These are phyloP conservation scores for Chalcosyrphus nemorum DNA, from an alignment of 2,888 invertebrate species.

Conservation along the genomic window DNA sequence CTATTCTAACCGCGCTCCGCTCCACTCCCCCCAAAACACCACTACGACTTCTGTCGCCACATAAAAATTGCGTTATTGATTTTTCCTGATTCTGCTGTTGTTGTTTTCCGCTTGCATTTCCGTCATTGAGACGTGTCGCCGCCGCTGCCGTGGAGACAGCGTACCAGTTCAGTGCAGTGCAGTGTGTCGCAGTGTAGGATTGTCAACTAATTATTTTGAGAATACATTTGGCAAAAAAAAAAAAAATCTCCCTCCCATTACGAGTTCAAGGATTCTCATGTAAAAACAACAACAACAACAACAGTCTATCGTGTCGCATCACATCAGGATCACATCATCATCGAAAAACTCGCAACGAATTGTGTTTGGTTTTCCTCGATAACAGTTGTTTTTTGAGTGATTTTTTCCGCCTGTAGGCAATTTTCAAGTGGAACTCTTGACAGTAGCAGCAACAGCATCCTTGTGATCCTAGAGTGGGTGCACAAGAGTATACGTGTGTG, in stretches of 20 bases:
- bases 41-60: constrained; percentile 9
- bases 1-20: constrained; percentile 14
- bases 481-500: constrained; percentile 1
- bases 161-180: background rate
- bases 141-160: constrained; percentile 21
- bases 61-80: constrained; percentile 70
- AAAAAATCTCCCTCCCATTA: background rate
- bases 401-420: constrained; percentile 58
- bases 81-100: constrained; percentile 66
- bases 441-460: constrained; percentile 65
- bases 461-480: constrained; percentile 54
- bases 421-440: constrained; percentile 75
- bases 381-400: constrained; percentile 41
- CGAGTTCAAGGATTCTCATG: constrained; percentile 64
- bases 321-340: constrained; percentile 33
- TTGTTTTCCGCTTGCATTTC: constrained; percentile 71
- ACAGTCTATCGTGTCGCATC: background rate
- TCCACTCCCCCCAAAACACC: constrained; percentile 9
- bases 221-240: constrained; percentile 25
- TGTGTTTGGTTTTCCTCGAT: constrained; percentile 7
- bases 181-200: constrained; percentile 47
- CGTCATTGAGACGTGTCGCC: constrained; percentile 61
- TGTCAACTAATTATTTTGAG: constrained; percentile 53
- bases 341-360: constrained; percentile 43
- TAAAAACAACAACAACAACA: constrained; percentile 47